These are phyloP conservation scores for Plectrocnemia conspersa DNA, from an alignment of 1,140 invertebrate species.

Conservation along the genomic window DNA sequence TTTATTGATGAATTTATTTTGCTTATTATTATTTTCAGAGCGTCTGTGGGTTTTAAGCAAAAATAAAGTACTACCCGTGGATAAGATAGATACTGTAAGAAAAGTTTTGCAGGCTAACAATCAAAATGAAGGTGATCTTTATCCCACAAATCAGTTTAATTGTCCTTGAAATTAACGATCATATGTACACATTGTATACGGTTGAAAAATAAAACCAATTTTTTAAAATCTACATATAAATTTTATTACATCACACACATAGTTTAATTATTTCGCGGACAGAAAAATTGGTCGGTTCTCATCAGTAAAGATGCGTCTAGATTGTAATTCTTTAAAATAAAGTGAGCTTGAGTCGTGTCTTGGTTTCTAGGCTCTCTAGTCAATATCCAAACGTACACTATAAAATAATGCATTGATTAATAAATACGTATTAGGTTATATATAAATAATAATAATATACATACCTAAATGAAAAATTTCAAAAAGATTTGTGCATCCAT, in stretches of 20 bases:
- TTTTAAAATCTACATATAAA: neutral
- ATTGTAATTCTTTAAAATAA: slow-evolving; percentile 53
- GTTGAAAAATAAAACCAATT: neutral
- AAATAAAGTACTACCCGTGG: no score
- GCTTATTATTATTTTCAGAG: no score
- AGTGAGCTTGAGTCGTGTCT: slow-evolving; percentile 53
- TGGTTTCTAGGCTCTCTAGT: slow-evolving; percentile 57
- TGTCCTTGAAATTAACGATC: no score
- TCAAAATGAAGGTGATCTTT: no score
- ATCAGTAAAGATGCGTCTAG: slow-evolving; percentile 58
- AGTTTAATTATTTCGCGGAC: slow-evolving; percentile 42
- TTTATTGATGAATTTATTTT: no score
- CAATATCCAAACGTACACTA: slow-evolving; percentile 65
- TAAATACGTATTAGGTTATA: slow-evolving; percentile 15
- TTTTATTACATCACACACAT: no score
- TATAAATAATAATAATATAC: neutral
- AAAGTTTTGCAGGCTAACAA: no score
- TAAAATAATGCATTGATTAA: slow-evolving; percentile 38
- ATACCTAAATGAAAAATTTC: neutral
- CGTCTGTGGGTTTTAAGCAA: no score
- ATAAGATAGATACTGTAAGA: no score
- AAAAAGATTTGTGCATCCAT: no score
- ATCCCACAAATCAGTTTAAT: no score
- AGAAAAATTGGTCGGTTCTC: slow-evolving; percentile 62
- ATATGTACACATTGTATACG: no score